Conservation (phyloP, 92 coral and sea anemone genomes). For the Nematostella vectensis region DNA sequence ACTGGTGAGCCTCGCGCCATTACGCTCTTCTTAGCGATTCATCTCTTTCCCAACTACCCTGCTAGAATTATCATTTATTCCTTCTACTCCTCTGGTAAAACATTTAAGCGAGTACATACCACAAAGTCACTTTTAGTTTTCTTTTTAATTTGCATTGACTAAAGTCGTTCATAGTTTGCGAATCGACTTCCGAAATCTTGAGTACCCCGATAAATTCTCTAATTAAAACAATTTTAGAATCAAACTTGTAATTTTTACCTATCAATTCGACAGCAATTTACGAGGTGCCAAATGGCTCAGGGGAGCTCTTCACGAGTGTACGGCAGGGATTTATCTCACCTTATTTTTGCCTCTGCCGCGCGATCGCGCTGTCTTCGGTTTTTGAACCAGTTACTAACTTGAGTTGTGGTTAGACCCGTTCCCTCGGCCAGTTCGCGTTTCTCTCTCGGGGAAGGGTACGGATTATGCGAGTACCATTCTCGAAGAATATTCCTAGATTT, state of each 20-base stretch:
- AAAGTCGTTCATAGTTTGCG: conserved; percentile 66
- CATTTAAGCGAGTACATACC: conserved; percentile 18
- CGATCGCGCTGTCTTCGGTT: conserved; percentile 97
- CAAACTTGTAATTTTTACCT: conserved; percentile 23
- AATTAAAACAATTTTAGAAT: conserved; percentile 57
- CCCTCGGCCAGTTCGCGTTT: conserved; percentile 98
- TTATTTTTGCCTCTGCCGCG: conserved; percentile 98
- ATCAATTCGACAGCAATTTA: neutral
- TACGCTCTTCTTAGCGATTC: no score
- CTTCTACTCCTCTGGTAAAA: no score
- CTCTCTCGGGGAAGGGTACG: conserved; percentile 99
- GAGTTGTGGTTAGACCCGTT: conserved; percentile 96
- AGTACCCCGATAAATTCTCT: conserved; percentile 68
- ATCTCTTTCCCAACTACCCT: no score
- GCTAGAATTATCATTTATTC: no score
- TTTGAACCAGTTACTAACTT: conserved; percentile 99
- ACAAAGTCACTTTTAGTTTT: conserved; percentile 14
- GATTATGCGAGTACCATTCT: conserved; percentile 99
- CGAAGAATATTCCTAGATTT: conserved; percentile 96
- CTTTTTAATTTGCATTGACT: conserved; percentile 72
- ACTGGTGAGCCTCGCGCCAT: no score
- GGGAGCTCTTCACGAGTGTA: neutral
- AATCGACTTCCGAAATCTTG: conserved; percentile 93
- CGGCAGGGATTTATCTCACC: conserved; percentile 34
- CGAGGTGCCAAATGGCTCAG: neutral